phyloP scores from a whole-genome alignment of 2,113 vertebrate genomes.

The Cynocephalus volans region DNA sequence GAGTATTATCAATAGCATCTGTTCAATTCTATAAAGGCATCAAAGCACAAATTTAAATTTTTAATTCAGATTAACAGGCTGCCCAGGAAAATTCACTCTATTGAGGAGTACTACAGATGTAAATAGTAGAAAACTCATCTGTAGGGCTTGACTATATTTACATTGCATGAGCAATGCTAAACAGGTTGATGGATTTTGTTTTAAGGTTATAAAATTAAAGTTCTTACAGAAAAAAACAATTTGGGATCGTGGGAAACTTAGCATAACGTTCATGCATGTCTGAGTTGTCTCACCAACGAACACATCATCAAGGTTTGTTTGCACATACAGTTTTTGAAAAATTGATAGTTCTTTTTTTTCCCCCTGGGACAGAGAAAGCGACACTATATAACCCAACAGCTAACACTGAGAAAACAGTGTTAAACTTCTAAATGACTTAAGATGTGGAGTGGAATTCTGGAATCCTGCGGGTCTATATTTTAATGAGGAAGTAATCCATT shows the following conservation, averaged over 20 bases:
- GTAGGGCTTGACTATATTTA: not conserved
- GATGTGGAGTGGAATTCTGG: not conserved
- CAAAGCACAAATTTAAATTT: slow-evolving; percentile 37
- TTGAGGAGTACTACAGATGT: not conserved
- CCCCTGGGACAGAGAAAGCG: not conserved
- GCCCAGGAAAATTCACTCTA: not conserved
- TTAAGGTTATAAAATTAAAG: slow-evolving; percentile 12
- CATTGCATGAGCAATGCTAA: not conserved
- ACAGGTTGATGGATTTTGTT: not conserved
- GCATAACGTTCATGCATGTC: not conserved
- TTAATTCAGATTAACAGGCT: slow-evolving; percentile 16
- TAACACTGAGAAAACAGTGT: not conserved
- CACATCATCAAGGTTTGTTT: not conserved
- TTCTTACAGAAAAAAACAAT: not conserved
- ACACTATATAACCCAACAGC: not conserved
- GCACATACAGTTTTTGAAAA: not conserved
- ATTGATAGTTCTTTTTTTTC: not conserved
- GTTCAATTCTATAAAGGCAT: slow-evolving; percentile 1
- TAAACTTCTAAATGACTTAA: not conserved
- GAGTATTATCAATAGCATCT: not conserved
- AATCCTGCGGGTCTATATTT: not conserved
- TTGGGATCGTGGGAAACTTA: not conserved
- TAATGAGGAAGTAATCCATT: not conserved
- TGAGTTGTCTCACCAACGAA: not conserved
- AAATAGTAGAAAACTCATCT: not conserved